A percentile compares a stretch with the other conserved stretches of the same genome.
Conservation (phyloP, 2,888 invertebrate genomes). For the Oligia latruncula region DNA sequence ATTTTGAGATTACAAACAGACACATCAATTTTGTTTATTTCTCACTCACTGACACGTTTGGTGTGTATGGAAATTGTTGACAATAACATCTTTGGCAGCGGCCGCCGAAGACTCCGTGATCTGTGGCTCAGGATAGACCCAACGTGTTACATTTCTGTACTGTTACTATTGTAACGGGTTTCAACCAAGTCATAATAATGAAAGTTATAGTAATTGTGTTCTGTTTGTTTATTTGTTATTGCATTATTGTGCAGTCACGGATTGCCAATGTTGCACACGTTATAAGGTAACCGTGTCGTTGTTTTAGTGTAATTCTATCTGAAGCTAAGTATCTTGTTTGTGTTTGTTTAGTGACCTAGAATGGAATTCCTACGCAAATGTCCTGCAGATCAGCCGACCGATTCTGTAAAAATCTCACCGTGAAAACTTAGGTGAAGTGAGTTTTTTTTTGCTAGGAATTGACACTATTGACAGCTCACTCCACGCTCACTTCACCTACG, state of each 20-base stretch:
- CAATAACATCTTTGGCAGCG: background rate
- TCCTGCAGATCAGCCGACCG: too few species aligned
- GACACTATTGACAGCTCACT: too few species aligned
- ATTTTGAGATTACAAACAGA: too few species aligned
- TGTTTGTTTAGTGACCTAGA: conserved; percentile 21
- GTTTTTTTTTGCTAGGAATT: too few species aligned
- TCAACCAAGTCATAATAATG: conserved; percentile 41
- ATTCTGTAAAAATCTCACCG: too few species aligned
- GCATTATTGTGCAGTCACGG: conserved; percentile 49
- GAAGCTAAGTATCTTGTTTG: conserved; percentile 29
- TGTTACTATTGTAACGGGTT: conserved; percentile 53
- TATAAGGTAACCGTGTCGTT: conserved; percentile 21
- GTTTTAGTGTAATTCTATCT: conserved; percentile 21
- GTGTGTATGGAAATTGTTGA: background rate
- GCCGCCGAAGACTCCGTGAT: background rate
- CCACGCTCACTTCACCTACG: too few species aligned
- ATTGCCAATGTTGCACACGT: conserved; percentile 24
- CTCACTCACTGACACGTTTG: background rate
- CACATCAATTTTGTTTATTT: too few species aligned
- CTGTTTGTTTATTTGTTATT: conserved; percentile 43
- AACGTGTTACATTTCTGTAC: conserved; percentile 52
- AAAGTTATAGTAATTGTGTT: conserved; percentile 43
- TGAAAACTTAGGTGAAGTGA: too few species aligned
- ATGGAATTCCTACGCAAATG: background rate
- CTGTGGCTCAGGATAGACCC: conserved; percentile 30